These are phyloP conservation scores for Folsomia manolachei DNA, from an alignment of 2,888 invertebrate genomes.

Conservation along the genomic window DNA sequence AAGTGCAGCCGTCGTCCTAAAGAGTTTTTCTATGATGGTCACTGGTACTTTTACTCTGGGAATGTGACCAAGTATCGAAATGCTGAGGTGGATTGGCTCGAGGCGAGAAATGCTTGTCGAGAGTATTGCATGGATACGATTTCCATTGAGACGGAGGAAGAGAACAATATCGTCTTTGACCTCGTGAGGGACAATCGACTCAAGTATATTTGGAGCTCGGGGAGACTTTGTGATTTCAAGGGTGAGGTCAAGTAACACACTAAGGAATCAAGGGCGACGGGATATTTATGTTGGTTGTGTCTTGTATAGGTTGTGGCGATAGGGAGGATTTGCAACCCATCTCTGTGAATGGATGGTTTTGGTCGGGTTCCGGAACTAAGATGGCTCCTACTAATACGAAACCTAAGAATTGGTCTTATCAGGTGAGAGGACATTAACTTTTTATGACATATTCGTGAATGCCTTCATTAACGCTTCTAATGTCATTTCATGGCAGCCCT, in stretches of 20 bases:
- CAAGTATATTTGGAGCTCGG: conserved; percentile 84
- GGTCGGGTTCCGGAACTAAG: conserved; percentile 89
- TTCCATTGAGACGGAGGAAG: conserved; percentile 83
- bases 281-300: no score
- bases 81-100: conserved; percentile 83
- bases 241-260: no score
- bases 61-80: conserved; percentile 72
- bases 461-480: not conserved
- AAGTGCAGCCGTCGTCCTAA: conserved; percentile 47
- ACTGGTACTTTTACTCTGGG: conserved; percentile 83
- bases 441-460: no score
- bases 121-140: conserved; percentile 93
- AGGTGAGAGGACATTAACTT: conserved; percentile 30
- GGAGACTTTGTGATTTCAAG: conserved; percentile 87
- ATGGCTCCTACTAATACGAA: conserved; percentile 56
- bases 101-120: conserved; percentile 85
- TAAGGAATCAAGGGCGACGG: no score
- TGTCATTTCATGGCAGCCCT: conserved; percentile 32
- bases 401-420: conserved; percentile 46
- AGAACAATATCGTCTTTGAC: conserved; percentile 57
- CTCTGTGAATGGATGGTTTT: conserved; percentile 86
- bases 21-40: conserved; percentile 65
- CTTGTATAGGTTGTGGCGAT: conserved; percentile 69
- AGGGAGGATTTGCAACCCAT: conserved; percentile 78
- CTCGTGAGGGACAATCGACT: conserved; percentile 37